Base-by-base conservation (phyloP, 2,113 vertebrate species). In the Petroica traversi region DNA sequence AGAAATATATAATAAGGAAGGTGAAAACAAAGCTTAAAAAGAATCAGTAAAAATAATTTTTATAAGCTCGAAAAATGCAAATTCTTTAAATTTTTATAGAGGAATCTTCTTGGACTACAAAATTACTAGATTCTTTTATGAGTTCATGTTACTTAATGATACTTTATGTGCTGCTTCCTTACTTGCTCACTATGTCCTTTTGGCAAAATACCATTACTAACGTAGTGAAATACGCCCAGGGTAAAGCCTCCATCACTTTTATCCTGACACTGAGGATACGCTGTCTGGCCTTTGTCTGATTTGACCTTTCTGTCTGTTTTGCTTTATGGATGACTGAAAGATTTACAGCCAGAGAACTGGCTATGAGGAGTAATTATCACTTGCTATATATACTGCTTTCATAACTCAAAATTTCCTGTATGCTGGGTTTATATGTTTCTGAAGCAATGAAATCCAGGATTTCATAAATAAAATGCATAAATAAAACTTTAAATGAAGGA, bases 241-340 rank as follows among this genome's bases (percentile, higher is more conserved):
- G 38, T 93, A 92, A 74, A 76, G 55, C 77, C 24, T 67, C 71
- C 73, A 81, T 68, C 46, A 33, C 23, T 92, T 89, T 87, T 75
- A 57, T 82, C 45, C 49, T 82, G 84, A 19, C 69, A 79, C 26
- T 45, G 33, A 84, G 26, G n/a, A 45, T 36, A 49, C 4, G 12
- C 19, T 49, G 4, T 49, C 91, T 79, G 84, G 34, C 54, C 58
- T 92, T 93, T 88, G 19, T 25, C 31, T 84, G 34, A 20, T 74
- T 83, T 97, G 93, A 92, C 40, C 61, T 91, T 82, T 89, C 89
- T 79, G 57, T 57, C 66, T 45, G 4, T 41, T 79, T 85, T 76
- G 29, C 34, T 89, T 72, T 85, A 46, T 69, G 91, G 49, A 46
- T 46, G 24, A 76, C 58, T 78, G 71, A 64, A 89, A 72, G 38